A percentile compares a stretch with the other conserved stretches of the same genome.
Conservation (phyloP, 2,888 invertebrate genomes). For the Agrochola litura region DNA sequence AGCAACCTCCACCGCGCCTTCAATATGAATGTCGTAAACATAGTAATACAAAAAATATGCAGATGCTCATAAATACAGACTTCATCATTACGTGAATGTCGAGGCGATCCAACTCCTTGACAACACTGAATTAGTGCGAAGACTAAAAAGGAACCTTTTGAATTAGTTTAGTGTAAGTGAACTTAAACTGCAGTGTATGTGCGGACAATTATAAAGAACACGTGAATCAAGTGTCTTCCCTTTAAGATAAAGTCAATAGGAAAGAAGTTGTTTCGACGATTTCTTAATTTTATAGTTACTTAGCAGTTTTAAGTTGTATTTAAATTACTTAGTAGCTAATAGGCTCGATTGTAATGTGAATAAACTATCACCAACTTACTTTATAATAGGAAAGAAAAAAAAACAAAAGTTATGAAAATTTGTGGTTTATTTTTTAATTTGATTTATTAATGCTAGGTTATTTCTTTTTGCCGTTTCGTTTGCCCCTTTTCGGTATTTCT, state of each 20-base stretch:
- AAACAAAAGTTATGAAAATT: slow-evolving; percentile 20
- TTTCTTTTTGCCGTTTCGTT: slow-evolving; percentile 79
- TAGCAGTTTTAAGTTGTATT: no score
- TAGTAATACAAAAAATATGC: no score
- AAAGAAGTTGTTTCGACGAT: neutral
- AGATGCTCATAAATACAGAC: no score
- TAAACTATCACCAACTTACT: neutral
- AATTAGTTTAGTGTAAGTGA: no score
- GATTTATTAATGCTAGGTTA: slow-evolving; percentile 50
- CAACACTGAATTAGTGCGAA: no score
- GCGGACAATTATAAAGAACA: no score
- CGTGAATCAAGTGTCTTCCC: no score
- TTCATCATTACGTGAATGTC: neutral
- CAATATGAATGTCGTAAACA: neutral
- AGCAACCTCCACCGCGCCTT: neutral
- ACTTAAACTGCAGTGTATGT: no score
- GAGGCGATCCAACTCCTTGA: neutral
- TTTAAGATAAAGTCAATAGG: neutral
- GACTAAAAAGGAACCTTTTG: no score
- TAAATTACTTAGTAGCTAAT: neutral
- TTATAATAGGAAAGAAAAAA: slow-evolving; percentile 25
- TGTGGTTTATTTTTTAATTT: slow-evolving; percentile 37
- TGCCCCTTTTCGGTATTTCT: slow-evolving; percentile 78
- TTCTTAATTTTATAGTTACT: no score
- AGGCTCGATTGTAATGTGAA: neutral